Evolutionary conservation across 2,888 invertebrate genomes (phyloP), one percentile per base, ranked within the genome.

Genomic region (Cantharis nigra): DNA sequence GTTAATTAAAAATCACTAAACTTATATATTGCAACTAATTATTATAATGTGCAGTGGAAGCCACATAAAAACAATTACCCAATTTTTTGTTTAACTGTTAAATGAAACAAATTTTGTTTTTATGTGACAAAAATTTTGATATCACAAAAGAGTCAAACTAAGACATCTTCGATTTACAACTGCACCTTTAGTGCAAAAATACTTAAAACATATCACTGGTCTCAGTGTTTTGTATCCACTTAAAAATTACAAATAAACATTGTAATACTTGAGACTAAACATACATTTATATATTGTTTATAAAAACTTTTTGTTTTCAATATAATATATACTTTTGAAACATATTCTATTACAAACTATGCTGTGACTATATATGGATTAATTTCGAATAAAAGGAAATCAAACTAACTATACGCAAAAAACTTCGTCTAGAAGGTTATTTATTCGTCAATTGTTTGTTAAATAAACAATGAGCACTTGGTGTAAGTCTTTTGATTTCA

Each of bases 151-250:
- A 84, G 83, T 86, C 83, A 83, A 82, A 82, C 78, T 81, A 84
- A 84, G 83, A 83, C 79, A 73, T 75, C 77, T 78, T 75, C 85
- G 74, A 84, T 84, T 85, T 85, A 85, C 84, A 85, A 84, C 80
- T 85, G 86, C 86, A 85, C 86, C 79, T 75, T 80, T 78, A 79
- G 85, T 84, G 86, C 84, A 85, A 85, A 86, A 87, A 88, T 87
- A 87, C 87, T 88, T 86, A 84, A 87, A 86, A 85, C 85, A 88
- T 88, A 88, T 88, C 88, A 88, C 88, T 87, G 86, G 84, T 86
- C 84, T 82, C 82, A 78, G 79, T 80, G 77, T 74, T 74, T 73
- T 26, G 26, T 67, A 64, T 75, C 76, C 79, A 81, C 79, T 72
- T 79, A 77, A 78, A 78, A 75, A 79, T 77, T 79, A 79, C 72